Percentiles rank a stretch among this genome's conserved stretches.
phyloP scores from a whole-genome alignment of 2,888 invertebrate genomes.

The Aporophyla lueneburgensis region DNA sequence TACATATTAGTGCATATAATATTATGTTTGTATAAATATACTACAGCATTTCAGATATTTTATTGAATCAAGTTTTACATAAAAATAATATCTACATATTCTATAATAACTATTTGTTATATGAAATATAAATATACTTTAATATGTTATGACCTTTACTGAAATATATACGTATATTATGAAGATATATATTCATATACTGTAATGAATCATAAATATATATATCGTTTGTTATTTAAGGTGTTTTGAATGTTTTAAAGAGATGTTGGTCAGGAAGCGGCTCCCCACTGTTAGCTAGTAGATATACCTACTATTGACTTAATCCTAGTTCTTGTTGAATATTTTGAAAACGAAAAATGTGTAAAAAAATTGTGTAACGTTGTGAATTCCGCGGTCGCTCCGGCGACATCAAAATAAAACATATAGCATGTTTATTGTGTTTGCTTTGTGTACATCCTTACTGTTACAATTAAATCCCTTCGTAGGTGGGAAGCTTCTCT shows the following conservation, averaged over 20 bases:
- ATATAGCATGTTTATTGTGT: conserved; percentile 86
- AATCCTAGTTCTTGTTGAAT: conserved; percentile 90
- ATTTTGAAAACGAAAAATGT: conserved; percentile 84
- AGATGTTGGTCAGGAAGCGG: conserved; percentile 72
- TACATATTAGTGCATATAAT: conserved; percentile 33
- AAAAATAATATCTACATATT: neutral
- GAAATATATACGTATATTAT: conserved; percentile 29
- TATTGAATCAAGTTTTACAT: conserved; percentile 16
- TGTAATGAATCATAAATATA: neutral
- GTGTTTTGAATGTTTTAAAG: neutral
- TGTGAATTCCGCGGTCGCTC: conserved; percentile 83
- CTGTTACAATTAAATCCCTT: neutral
- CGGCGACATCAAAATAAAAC: conserved; percentile 84
- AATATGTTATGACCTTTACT: neutral
- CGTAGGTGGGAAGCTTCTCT: neutral
- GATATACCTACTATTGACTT: conserved; percentile 87
- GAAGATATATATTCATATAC: conserved; percentile 23
- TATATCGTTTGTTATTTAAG: conserved; percentile 27
- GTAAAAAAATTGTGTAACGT: conserved; percentile 86
- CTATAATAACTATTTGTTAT: neutral
- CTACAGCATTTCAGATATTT: conserved; percentile 6
- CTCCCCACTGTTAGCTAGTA: conserved; percentile 87
- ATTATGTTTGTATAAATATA: conserved; percentile 8
- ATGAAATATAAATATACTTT: neutral
- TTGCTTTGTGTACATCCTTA: conserved; percentile 64